These are phyloP conservation scores for Steinernema feltiae DNA, from an alignment of 1,140 invertebrate genomes.

Conservation along the genomic window DNA sequence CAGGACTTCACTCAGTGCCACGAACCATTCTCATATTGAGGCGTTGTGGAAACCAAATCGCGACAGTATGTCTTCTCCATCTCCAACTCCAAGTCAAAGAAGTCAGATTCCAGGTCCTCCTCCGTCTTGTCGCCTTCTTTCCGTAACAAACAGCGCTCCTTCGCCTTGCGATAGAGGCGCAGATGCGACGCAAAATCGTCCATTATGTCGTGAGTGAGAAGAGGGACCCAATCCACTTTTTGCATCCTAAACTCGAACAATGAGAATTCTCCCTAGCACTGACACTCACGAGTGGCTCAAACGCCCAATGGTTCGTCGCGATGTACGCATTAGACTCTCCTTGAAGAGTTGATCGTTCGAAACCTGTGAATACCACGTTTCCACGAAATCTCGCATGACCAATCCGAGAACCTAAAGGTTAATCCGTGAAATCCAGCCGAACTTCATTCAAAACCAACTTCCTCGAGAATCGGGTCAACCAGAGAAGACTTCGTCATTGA, in stretches of 20 bases:
- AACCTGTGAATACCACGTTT: conserved; percentile 69
- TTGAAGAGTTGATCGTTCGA: conserved; percentile 64
- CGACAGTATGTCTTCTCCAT: conserved; percentile 71
- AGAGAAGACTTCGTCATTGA: conserved; percentile 32
- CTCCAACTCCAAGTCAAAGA: conserved; percentile 79
- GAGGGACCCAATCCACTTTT: conserved; percentile 79
- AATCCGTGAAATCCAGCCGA: conserved; percentile 21
- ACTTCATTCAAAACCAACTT: conserved; percentile 21
- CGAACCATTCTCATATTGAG: conserved; percentile 62
- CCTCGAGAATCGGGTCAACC: conserved; percentile 29
- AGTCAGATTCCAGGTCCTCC: conserved; percentile 68
- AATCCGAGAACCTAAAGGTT: conserved; percentile 66
- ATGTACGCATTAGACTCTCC: conserved; percentile 61
- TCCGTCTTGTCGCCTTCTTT: conserved; percentile 19
- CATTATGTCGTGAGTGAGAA: conserved; percentile 75
- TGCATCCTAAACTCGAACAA: conserved; percentile 66
- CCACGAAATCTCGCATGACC: conserved; percentile 72
- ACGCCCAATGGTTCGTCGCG: conserved; percentile 63
- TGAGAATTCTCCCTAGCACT: conserved; percentile 18
- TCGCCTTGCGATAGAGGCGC: conserved; percentile 70
- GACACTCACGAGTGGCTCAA: conserved; percentile 62
- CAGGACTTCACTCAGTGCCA: background rate
- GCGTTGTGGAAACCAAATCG: conserved; percentile 62
- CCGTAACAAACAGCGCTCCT: conserved; percentile 36
- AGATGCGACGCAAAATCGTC: conserved; percentile 84